Evolutionary conservation across 2,888 invertebrate species (phyloP), one percentile per base, ranked within the genome.

Genomic region (Drosophila maculinotata): DNA sequence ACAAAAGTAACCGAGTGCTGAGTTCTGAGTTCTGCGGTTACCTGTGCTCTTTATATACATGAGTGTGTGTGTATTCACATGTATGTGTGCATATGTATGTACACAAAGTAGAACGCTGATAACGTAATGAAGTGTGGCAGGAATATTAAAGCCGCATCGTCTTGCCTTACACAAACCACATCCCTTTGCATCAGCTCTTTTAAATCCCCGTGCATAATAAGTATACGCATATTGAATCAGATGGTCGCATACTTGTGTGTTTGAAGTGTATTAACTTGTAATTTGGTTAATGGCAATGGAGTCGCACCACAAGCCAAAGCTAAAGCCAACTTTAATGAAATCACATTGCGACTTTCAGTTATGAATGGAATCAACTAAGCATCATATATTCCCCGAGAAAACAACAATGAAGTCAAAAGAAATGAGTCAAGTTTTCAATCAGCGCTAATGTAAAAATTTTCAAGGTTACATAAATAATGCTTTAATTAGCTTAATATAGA

Each of bases 111-210:
- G 15, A 57, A 45, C 42, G 14, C 44, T 25, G 63, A 62, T 71
- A 71, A 73, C 68, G 69, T 63, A 74, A 74, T 71, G 57, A 68
- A 47, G 57, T 74, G 69, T 44, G 75, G 38, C 51, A 39, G 57
- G 12, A 31, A 58, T 33, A 64, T 72, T 47, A 30, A 75, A 69
- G 44, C 70, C 58, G 10, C 54, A 74, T 31, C 45, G 26, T 62
- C 41, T 30, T 45, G 31, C 36, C 15, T 48, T 14, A 25, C 35
- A 10, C 3, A 8, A 62, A 51, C 36, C 65, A 52, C 51, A 23
- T 28, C 17, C 5, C 20, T 15, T 10, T 3, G 20, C 10, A 9
- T 8, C 1, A 6, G 8, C 48, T 12, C 17, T 44, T 25, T 2
- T 12, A 25, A 42, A 65, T 12, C 26, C 5, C 8, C 12, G 3